These are phyloP conservation scores for Callipepla californica DNA, from an alignment of 2,113 vertebrate genomes.

Conservation along the genomic window DNA sequence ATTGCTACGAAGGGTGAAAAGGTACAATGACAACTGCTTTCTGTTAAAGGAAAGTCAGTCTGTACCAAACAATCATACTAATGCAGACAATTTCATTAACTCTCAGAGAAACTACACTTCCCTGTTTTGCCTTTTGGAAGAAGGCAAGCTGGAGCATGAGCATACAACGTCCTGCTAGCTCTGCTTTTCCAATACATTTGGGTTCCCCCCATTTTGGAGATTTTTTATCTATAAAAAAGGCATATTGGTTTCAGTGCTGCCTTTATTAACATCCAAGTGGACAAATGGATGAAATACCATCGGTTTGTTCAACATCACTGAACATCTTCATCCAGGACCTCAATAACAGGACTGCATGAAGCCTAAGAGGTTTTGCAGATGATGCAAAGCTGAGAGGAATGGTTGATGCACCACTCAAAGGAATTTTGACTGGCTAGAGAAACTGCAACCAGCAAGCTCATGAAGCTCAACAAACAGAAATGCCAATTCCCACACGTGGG, in stretches of 20 bases:
- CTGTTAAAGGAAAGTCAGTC: neutral
- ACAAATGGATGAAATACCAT: neutral
- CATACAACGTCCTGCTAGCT: neutral
- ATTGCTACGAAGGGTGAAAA: constrained; percentile 44
- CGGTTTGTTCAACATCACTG: neutral
- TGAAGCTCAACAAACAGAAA: neutral
- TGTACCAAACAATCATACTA: constrained; percentile 17
- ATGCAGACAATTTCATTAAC: neutral
- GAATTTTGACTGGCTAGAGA: neutral
- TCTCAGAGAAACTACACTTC: neutral
- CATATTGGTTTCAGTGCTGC: neutral
- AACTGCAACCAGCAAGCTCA: neutral
- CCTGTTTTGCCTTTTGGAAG: neutral
- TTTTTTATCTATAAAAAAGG: neutral
- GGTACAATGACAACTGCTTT: constrained; percentile 26
- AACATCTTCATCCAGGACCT: neutral
- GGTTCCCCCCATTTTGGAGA: neutral
- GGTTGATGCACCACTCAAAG: neutral
- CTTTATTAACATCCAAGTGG: neutral
- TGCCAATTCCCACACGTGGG: neutral
- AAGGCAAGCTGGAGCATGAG: neutral
- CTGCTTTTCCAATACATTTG: rapidly evolving
- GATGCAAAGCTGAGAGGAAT: neutral
- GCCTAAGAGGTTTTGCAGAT: neutral
- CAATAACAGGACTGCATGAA: rapidly evolving